Base-by-base conservation (phyloP, 2,797 vertebrate species). In the Galago senegalensis region DNA sequence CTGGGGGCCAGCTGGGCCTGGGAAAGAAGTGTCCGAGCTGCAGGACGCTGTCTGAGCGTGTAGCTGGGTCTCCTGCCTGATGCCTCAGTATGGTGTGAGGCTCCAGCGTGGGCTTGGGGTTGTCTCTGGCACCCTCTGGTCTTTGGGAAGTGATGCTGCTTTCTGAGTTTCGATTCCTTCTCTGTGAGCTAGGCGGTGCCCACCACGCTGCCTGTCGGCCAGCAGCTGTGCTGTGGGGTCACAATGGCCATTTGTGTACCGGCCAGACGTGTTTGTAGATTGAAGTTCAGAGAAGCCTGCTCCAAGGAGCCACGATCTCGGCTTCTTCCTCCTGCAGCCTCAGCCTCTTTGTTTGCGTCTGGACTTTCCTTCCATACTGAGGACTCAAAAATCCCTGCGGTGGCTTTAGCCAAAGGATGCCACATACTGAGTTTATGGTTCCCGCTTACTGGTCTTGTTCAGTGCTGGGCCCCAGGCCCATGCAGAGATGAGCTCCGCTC, bases 171-270 rank as follows among this genome's bases (percentile, higher is more conserved):
- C 0, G 1, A 25, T 79, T 88, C 18, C 76, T 31, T 17, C 16
- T 20, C 14, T 31, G 0, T 20, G 43, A 56, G 8, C 3, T 0
- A 40, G 29, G 3, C 3, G 1, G 60, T 1, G 1, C 37, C 40
- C 23, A 37, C 31, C 29, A 6, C n/a, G 18, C 29, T 29, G 53
- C 12, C 60, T 17, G 18, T 37, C 0, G 0, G 21, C 18, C 1
- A 0, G 58, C 16, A 5, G 8, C 40, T 43, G 46, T 20, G 49
- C 77, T 37, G 27, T 21, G 53, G 82, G 56, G 29, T 29, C 20
- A 14, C 65, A 0, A 1, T 23, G 58, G n/a, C 1, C 25, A 0
- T 4, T 73, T 37, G 63, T 18, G 16, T 53, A 40, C 7, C 6
- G 11, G 43, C 58, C 58, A 16, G 16, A 7, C 4, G 16, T 3